These are phyloP conservation scores for Acronicta leporina DNA, from an alignment of 2,888 invertebrate species.

Conservation along the genomic window DNA sequence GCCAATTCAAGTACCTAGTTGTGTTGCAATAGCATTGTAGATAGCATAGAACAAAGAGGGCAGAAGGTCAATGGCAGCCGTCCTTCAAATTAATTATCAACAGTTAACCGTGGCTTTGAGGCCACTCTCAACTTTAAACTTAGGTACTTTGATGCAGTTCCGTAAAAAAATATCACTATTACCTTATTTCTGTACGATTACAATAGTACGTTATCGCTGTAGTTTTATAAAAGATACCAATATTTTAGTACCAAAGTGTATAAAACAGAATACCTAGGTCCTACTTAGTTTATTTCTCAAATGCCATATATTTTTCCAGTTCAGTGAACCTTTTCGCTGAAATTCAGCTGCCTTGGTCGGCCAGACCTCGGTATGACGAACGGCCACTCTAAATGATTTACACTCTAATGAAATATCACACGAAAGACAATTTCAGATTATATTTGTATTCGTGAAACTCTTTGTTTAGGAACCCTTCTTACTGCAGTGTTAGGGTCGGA, in stretches of 20 bases:
- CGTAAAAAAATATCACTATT: background rate
- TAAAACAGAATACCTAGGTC: no score
- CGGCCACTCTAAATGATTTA: conserved; percentile 28
- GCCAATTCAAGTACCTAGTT: background rate
- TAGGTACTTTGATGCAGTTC: background rate
- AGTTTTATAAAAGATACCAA: no score
- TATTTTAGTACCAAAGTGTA: no score
- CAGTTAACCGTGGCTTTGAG: background rate
- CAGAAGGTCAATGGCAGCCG: background rate
- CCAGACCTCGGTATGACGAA: conserved; percentile 5
- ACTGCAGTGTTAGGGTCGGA: background rate
- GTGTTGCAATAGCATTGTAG: background rate
- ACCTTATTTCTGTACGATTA: background rate
- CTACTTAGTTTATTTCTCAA: background rate
- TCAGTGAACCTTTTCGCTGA: background rate
- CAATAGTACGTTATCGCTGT: background rate
- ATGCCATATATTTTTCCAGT: background rate
- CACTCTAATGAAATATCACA: conserved; percentile 34
- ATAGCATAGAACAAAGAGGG: background rate
- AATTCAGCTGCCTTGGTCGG: background rate
- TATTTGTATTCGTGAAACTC: conserved; percentile 1
- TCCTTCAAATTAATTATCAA: background rate
- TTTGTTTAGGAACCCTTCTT: conserved; percentile 9
- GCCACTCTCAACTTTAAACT: background rate
- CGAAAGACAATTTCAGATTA: conserved; percentile 16